Base-by-base conservation (phyloP, 2,797 vertebrate genomes). In the Potorous gilbertii region DNA sequence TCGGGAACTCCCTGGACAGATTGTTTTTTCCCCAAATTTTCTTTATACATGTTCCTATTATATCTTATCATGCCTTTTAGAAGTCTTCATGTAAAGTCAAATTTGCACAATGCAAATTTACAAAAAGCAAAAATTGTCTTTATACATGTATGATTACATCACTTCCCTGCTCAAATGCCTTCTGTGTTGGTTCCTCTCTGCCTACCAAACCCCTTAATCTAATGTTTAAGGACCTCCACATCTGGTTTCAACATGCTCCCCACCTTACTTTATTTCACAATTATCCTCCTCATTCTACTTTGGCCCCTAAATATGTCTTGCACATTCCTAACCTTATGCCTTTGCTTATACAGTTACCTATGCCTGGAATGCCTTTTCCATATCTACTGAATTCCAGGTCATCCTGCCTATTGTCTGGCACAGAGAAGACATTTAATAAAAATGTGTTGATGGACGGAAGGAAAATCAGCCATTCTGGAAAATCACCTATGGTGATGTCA, bases 401-500 rank as follows among this genome's bases (percentile, higher is more conserved):
- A 50, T 50, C 40, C 24, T 46, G 24, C 24, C 74, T 50, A 50
- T 21, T 27, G 74, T 87, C 40, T 87, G 40, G 40, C 40, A 11
- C 9, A 87, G 24, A 28, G 40, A 4, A 87, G 74, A 87, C 3
- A 87, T 87, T 87, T 87, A 50, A 87, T 50, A 87, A 87, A 87
- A 21, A 81, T n/a, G 40, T 81, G 66, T 46, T 46, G 74, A 87
- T 50, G 40, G 40, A 81, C 40, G 66, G 18, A 87, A 50, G 24
- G 40, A 24, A 29, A 90, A 90, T 1, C 1, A 52, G 56, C 91
- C 93, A 90, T 92, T 92, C 92, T 94, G 95, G 92, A 94, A 94
- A 96, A 87, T 46, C 93, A 96, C 94, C 96, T 97, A 92, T 81
- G 18, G 66, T 81, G 66, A 81, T 40, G 4, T 94, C 28, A 57